Conservation (phyloP, 2,888 invertebrate genomes). For the Noctua janthina region DNA sequence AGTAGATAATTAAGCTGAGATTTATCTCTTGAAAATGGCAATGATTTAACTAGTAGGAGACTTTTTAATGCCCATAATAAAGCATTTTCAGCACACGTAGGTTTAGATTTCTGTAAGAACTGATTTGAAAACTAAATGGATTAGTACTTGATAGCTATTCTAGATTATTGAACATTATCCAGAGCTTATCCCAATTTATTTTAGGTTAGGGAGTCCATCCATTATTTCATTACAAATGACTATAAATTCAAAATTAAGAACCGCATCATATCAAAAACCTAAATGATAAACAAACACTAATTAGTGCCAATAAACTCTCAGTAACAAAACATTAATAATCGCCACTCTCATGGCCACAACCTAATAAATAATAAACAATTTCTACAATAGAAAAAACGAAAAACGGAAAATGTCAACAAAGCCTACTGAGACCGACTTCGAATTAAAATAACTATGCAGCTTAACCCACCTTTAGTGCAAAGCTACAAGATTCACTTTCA, state of each 20-base stretch:
- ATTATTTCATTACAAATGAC: neutral
- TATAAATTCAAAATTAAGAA: neutral
- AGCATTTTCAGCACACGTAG: conserved; percentile 1
- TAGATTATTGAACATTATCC: neutral
- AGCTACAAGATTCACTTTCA: conserved; percentile 21
- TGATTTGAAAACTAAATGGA: neutral
- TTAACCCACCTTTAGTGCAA: neutral
- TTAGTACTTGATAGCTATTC: neutral
- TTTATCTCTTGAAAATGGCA: conserved; percentile 31
- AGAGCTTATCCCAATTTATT: neutral
- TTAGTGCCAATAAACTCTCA: conserved; percentile 13
- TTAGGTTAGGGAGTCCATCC: neutral
- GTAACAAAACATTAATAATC: conserved; percentile 39
- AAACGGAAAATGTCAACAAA: conserved; percentile 82
- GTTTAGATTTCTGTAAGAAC: too few relatives aligned
- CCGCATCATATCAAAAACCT: neutral
- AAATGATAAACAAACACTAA: conserved; percentile 27
- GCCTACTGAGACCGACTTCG: conserved; percentile 66
- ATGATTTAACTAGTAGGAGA: conserved; percentile 1
- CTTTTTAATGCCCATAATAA: neutral
- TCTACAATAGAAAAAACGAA: conserved; percentile 82
- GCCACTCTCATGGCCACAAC: conserved; percentile 55
- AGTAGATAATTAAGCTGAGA: conserved; percentile 25
- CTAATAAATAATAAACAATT: conserved; percentile 69
- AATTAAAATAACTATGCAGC: conserved; percentile 51